Percentiles rank a stretch among this genome's conserved stretches.
Evolutionary conservation across 2,797 vertebrate genomes (phyloP).

Genomic region (Acanthurus tractus): DNA sequence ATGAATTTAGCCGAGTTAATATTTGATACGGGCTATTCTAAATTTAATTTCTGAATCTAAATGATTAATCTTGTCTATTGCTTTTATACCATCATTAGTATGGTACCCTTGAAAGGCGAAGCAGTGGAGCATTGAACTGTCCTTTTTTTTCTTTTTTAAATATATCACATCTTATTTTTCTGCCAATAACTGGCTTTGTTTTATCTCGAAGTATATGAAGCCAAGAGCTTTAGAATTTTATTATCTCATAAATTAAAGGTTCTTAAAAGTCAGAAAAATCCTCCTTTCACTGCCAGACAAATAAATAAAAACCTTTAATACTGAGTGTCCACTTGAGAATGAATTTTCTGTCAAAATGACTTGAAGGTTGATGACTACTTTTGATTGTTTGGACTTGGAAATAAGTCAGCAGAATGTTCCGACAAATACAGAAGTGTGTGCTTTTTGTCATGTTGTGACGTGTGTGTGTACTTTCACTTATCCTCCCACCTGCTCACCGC

Average conservation of each 20-base stretch:
- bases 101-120: conserved; percentile 16
- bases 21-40: conserved; percentile 53
- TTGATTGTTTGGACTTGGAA: neutral
- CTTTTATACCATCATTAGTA: conserved; percentile 41
- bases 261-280: conserved; percentile 13
- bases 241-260: conserved; percentile 14
- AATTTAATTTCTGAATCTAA: conserved; percentile 51
- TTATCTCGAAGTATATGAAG: conserved; percentile 34
- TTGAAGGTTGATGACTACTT: neutral
- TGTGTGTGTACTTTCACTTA: conserved; percentile 22
- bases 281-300: conserved; percentile 9
- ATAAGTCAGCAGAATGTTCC: neutral
- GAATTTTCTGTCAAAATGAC: neutral
- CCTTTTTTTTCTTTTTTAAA: conserved; percentile 15
- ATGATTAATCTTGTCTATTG: conserved; percentile 50
- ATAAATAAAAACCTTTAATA: conserved; percentile 17
- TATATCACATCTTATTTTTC: conserved; percentile 28
- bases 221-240: conserved; percentile 18
- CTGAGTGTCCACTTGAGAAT: neutral
- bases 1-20: conserved; percentile 47
- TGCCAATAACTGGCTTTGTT: conserved; percentile 22
- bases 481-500: conserved; percentile 53
- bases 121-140: neutral
- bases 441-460: conserved; percentile 17
- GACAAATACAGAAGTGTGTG: neutral